Conservation (phyloP, 2,888 invertebrate genomes). For the Lampropteryx suffumata region DNA sequence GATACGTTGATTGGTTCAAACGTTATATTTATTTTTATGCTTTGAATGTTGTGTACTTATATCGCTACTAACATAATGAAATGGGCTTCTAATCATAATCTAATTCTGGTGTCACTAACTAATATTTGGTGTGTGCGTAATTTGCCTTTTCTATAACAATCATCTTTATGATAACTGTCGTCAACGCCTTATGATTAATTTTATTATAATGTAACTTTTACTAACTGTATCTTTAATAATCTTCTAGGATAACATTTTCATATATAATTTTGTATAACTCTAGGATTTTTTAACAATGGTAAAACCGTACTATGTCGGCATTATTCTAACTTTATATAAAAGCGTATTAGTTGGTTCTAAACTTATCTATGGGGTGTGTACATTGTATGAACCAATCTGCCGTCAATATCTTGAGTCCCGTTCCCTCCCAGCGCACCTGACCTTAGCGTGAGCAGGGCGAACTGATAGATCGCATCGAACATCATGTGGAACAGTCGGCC, state of each 20-base stretch:
- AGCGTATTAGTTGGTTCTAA: constrained; percentile 54
- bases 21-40: constrained; percentile 55
- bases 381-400: constrained; percentile 78
- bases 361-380: constrained; percentile 46
- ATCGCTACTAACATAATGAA: constrained; percentile 70
- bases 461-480: constrained; percentile 96
- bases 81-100: constrained; percentile 66
- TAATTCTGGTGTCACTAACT: constrained; percentile 46
- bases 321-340: constrained; percentile 53
- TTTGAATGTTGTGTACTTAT: constrained; percentile 72
- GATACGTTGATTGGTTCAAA: constrained; percentile 81
- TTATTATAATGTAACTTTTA: constrained; percentile 38
- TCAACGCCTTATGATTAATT: constrained; percentile 49
- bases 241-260: constrained; percentile 39
- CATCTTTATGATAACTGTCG: constrained; percentile 61
- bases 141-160: constrained; percentile 74
- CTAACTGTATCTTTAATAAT: constrained; percentile 40
- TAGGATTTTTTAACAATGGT: constrained; percentile 37
- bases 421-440: constrained; percentile 65
- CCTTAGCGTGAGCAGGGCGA: constrained; percentile 89
- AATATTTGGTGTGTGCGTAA: constrained; percentile 78
- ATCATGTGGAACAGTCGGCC: constrained; percentile 93
- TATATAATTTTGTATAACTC: constrained; percentile 37
- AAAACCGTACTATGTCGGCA: constrained; percentile 26
- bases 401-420: constrained; percentile 56